These are phyloP conservation scores for Empidonax traillii DNA, from an alignment of 2,113 vertebrate species.

Conservation along the genomic window DNA sequence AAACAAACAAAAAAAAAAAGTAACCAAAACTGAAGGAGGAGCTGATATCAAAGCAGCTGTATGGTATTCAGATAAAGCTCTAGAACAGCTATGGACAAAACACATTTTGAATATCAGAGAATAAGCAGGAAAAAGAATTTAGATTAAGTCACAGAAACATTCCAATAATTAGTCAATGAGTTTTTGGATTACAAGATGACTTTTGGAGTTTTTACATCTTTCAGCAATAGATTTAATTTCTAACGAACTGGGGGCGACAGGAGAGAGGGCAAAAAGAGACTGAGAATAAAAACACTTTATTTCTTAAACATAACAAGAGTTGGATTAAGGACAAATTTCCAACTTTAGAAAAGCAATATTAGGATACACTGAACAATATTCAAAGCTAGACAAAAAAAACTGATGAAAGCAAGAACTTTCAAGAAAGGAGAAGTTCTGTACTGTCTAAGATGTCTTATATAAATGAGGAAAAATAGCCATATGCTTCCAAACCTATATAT, in stretches of 20 bases:
- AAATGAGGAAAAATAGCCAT: neutral
- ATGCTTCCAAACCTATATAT: neutral
- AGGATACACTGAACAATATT: neutral
- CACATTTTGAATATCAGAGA: neutral
- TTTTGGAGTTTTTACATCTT: neutral
- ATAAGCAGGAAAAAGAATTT: neutral
- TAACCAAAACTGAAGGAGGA: neutral
- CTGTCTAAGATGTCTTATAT: neutral
- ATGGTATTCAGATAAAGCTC: neutral
- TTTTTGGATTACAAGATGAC: neutral
- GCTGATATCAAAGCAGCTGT: neutral
- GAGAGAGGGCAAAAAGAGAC: neutral
- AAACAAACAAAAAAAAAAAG: neutral
- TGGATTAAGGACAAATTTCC: neutral
- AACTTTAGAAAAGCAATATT: neutral
- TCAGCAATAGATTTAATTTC: neutral
- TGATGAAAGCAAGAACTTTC: neutral
- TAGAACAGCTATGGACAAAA: neutral
- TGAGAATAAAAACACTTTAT: neutral
- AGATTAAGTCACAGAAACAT: neutral
- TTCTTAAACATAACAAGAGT: neutral
- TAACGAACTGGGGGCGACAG: rapidly evolving
- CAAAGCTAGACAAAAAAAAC: neutral
- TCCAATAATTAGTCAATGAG: neutral
- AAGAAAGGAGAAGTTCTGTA: neutral